Conservation (phyloP, 2,113 vertebrate genomes). For the Leptosomus discolor region DNA sequence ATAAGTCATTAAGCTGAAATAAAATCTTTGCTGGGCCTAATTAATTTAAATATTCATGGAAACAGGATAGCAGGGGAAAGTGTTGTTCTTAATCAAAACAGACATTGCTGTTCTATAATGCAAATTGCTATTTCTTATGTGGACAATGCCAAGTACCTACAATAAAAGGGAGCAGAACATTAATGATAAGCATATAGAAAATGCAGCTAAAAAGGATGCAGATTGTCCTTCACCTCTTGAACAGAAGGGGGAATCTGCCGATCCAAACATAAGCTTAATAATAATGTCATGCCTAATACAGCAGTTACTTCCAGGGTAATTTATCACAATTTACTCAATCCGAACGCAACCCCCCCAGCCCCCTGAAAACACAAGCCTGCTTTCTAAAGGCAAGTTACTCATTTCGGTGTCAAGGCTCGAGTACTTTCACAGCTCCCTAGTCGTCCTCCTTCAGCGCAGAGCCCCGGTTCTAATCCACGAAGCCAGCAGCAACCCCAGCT, state of each 20-base stretch:
- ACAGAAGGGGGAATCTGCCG: background rate
- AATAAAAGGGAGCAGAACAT: background rate
- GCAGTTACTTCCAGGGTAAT: background rate
- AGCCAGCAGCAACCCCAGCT: background rate
- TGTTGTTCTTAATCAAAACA: constrained; percentile 67
- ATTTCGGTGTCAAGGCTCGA: background rate
- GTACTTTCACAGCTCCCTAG: background rate
- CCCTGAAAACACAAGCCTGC: too few relatives aligned
- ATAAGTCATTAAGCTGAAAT: constrained; percentile 70
- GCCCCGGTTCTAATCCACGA: background rate
- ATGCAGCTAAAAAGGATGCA: background rate
- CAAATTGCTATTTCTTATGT: constrained; percentile 24
- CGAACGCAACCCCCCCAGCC: background rate
- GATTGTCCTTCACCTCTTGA: background rate
- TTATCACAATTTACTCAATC: background rate
- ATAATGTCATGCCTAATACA: background rate
- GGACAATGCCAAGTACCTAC: background rate
- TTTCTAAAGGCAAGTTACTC: background rate
- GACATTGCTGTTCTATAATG: constrained; percentile 45
- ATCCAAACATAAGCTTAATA: background rate
- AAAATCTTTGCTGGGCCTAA: constrained; percentile 70
- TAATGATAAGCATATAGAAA: background rate
- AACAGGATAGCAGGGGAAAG: constrained; percentile 11
- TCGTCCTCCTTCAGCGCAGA: background rate
- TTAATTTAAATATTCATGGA: constrained; percentile 73